Evolutionary conservation across 2,113 vertebrate species (phyloP), one percentile per base, ranked within the genome.

Genomic region (Sporophila hypoxantha): DNA sequence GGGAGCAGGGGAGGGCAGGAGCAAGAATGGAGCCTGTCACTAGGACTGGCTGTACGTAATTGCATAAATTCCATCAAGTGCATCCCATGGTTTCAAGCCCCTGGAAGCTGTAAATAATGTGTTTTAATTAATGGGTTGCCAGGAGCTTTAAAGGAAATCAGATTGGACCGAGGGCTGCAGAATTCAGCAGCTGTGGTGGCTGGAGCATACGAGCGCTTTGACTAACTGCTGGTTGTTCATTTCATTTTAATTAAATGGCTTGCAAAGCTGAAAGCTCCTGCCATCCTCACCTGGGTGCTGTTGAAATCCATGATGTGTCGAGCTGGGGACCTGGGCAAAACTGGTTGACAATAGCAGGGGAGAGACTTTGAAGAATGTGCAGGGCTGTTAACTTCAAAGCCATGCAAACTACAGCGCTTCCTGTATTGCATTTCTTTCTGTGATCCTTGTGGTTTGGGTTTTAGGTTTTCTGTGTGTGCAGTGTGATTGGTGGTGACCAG

Each of bases 111-210:
- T 96, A 95, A 96, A 95, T 95, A 94, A 94, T 42, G 36, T 3
- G 8, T 82, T 96, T 93, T 95, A 95, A 95, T 96, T 91, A 96
- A 89, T 34, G 50, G 67, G 87, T 95, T 96, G 89, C 94, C 76
- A 93, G 85, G 87, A 93, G 93, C 76, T 87, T 79, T 89, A 76
- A 68, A 87, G 82, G 83, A 88, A 91, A 89, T 93, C 69, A 26
- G 86, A 76, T 86, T 65, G 80, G 73, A 92, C 75, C 1, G 2
- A 81, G 57, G 65, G 44, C 61, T 75, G 81, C 46, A 44, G 88
- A 76, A 70, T 75, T 84, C 18, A 0, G 37, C 76, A 79, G 70
- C 67, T 88, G 55, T 57, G 60, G 76, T 55, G 82, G 81, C 76
- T 84, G 65, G 62, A 84, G 32, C 8, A 0, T 79, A 42, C 0